These are phyloP conservation scores for Drusus annulatus DNA, from an alignment of 1,140 invertebrate species.

Conservation along the genomic window DNA sequence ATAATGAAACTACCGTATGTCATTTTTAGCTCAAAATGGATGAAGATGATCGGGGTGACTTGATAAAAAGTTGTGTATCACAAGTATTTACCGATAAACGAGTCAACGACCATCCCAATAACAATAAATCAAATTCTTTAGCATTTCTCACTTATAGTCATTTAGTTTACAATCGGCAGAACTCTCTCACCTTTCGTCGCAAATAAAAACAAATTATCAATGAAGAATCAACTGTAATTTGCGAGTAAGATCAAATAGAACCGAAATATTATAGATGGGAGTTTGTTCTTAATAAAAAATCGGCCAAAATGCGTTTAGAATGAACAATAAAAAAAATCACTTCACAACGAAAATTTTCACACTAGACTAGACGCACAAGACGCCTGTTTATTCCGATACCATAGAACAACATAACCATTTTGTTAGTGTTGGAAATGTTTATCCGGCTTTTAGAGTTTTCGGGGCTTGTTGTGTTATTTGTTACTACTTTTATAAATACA, in stretches of 20 bases:
- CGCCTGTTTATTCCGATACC: slow-evolving; percentile 10
- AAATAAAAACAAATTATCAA: slow-evolving; percentile 30
- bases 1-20: slow-evolving; percentile 13
- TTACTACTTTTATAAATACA: no score
- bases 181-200: slow-evolving; percentile 36
- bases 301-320: background rate
- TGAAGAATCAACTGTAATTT: slow-evolving; percentile 2
- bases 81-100: slow-evolving; percentile 19
- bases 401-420: background rate
- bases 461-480: no score
- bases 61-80: slow-evolving; percentile 2
- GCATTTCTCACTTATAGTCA: slow-evolving; percentile 23
- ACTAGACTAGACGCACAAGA: background rate
- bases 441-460: no score
- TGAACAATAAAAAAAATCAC: background rate
- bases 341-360: slow-evolving; percentile 4
- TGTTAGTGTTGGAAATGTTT: no score
- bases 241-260: background rate
- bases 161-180: slow-evolving; percentile 22
- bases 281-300: background rate
- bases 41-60: background rate
- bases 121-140: slow-evolving; percentile 15
- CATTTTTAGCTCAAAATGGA: slow-evolving; percentile 25
- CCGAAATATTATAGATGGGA: background rate
- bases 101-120: slow-evolving; percentile 8